Evolutionary conservation across 2,797 vertebrate species (phyloP).

Genomic region (Aselliscus stoliczkanus): DNA sequence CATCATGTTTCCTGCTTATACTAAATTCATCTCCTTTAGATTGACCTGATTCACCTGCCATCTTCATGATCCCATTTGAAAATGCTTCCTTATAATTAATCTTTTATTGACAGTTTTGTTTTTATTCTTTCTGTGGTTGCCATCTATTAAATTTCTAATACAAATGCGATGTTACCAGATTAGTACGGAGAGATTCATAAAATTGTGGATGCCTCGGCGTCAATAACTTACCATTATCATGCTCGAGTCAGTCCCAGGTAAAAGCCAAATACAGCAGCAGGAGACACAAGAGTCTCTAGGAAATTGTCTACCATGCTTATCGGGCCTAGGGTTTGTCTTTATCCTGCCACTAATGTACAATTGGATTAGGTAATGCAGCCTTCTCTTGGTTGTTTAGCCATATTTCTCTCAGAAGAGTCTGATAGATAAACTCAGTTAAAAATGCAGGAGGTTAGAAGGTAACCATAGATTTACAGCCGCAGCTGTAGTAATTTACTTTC

Average conservation of each 20-base stretch:
- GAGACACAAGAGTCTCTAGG: not conserved
- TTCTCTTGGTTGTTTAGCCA: constrained; percentile 44
- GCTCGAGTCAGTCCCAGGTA: not conserved
- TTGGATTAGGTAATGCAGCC: constrained; percentile 58
- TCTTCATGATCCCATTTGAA: not conserved
- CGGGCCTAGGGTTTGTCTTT: constrained; percentile 38
- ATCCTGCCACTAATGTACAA: constrained; percentile 58
- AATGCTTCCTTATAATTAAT: not conserved
- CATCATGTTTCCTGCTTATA: not conserved
- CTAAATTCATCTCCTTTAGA: not conserved
- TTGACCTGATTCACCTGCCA: not conserved
- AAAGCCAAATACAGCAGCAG: constrained; percentile 8
- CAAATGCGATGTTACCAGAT: not conserved
- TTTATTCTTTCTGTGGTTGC: not conserved
- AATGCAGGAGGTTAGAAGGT: constrained; percentile 66
- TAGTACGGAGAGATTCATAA: not conserved
- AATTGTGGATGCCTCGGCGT: not conserved
- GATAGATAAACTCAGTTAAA: constrained; percentile 70
- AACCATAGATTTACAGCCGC: constrained; percentile 70
- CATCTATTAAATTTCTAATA: not conserved
- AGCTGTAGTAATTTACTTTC: constrained; percentile 65
- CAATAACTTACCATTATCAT: not conserved
- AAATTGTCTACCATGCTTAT: constrained; percentile 36
- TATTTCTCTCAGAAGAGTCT: constrained; percentile 71
- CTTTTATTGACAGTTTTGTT: not conserved